phyloP scores from a whole-genome alignment of 2,888 invertebrate species.

The Meliscaeva auricollis region DNA sequence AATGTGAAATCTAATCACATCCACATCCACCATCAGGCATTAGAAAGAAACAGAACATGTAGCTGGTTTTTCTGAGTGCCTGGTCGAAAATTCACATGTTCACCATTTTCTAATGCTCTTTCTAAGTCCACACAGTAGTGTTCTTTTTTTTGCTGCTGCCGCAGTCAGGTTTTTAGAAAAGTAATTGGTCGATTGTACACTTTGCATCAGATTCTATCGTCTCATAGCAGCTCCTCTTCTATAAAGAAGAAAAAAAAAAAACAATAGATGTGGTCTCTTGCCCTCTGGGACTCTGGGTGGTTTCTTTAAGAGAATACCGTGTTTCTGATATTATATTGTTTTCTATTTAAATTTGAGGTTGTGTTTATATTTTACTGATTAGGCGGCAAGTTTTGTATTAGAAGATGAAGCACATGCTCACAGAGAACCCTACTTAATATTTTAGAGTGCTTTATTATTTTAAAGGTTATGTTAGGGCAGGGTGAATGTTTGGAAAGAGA shows the following conservation, averaged over 20 bases:
- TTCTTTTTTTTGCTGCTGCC: conserved; percentile 1
- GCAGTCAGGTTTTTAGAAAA: conserved; percentile 41
- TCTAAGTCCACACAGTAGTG: conserved; percentile 63
- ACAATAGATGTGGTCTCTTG: no score
- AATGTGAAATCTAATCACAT: conserved; percentile 64
- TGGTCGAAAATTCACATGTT: conserved; percentile 74
- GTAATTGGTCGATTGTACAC: conserved; percentile 65
- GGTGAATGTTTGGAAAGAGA: not conserved
- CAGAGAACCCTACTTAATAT: not conserved
- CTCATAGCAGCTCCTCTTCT: not conserved
- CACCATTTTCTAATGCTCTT: conserved; percentile 76
- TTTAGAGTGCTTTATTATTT: not conserved
- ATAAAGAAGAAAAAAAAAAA: not conserved
- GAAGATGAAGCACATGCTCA: not conserved
- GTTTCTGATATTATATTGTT: not conserved
- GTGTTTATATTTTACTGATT: conserved; percentile 12
- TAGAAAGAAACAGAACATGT: conserved; percentile 54
- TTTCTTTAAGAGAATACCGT: not conserved
- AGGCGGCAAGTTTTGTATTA: conserved; percentile 1
- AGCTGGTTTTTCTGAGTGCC: conserved; percentile 61
- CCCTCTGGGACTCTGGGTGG: no score
- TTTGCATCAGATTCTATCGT: conserved; percentile 30
- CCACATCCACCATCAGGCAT: conserved; percentile 30
- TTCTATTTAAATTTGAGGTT: not conserved
- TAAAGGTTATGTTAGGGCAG: not conserved